Evolutionary conservation across 2,113 vertebrate species (phyloP).

Genomic region (Blennius ocellaris): DNA sequence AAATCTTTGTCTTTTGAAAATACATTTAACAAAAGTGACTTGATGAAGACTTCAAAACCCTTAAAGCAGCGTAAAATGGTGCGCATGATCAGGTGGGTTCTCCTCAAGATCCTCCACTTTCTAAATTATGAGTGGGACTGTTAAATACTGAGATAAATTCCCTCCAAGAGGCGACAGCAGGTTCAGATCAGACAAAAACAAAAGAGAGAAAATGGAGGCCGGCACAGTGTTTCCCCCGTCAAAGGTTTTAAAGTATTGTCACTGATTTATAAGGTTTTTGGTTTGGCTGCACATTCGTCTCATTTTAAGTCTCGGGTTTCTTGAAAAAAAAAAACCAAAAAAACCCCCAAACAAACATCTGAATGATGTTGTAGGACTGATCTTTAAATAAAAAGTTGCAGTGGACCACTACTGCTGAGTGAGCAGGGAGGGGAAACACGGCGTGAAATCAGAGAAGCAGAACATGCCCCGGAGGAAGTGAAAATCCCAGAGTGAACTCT

Average conservation of each 20-base stretch:
- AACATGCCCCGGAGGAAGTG: conserved; percentile 31
- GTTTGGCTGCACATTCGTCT: background rate
- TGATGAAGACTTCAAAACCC: background rate
- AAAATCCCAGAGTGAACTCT: conserved; percentile 20
- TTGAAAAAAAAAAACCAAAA: background rate
- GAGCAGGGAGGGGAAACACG: conserved; percentile 26
- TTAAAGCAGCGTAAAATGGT: background rate
- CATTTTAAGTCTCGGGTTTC: conserved; percentile 1
- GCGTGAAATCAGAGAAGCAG: conserved; percentile 13
- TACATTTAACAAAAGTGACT: background rate
- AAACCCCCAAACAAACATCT: too few species aligned
- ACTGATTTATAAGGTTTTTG: background rate
- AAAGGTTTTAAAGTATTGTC: background rate
- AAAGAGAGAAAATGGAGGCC: background rate
- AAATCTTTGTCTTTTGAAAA: background rate
- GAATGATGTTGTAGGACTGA: too few species aligned
- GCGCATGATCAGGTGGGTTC: background rate
- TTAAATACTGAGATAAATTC: conserved; percentile 52
- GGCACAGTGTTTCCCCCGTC: conserved; percentile 39
- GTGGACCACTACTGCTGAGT: background rate
- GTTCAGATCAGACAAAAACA: conserved; percentile 3
- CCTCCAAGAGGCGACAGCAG: conserved; percentile 3
- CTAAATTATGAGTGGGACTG: background rate
- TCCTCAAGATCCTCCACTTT: background rate
- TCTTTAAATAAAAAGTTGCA: background rate